Conservation (phyloP, 1,140 invertebrate species). For the Drosophila varians region DNA sequence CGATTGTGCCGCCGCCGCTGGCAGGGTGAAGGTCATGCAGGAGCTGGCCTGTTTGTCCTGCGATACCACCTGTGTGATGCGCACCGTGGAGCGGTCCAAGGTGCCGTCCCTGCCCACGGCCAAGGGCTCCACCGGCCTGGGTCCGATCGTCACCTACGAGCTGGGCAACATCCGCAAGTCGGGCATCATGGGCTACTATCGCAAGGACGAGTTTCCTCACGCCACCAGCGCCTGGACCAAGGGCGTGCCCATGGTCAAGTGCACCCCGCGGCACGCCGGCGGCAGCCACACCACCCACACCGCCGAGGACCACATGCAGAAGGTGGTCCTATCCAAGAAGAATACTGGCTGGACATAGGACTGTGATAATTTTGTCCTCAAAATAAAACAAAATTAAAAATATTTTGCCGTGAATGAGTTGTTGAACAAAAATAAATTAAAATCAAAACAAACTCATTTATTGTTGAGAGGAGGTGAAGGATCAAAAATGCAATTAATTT, state of each 20-base stretch:
- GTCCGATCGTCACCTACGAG: conserved; percentile 88
- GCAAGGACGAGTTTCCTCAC: conserved; percentile 76
- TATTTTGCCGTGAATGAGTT: neutral
- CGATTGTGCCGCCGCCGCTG: conserved; percentile 89
- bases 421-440: neutral
- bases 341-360: conserved; percentile 52
- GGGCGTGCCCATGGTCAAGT: conserved; percentile 83
- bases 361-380: neutral
- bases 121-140: conserved; percentile 84
- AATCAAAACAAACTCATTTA: neutral
- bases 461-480: neutral
- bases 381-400: conserved; percentile 13
- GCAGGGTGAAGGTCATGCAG: conserved; percentile 86
- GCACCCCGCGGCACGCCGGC: conserved; percentile 89
- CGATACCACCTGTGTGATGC: conserved; percentile 88
- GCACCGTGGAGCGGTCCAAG: conserved; percentile 85
- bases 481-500: neutral
- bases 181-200: conserved; percentile 74
- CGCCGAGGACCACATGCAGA: conserved; percentile 85
- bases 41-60: conserved; percentile 90
- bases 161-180: conserved; percentile 84
- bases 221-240: conserved; percentile 58
- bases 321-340: conserved; percentile 64
- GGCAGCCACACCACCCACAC: conserved; percentile 89
- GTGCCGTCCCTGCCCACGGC: conserved; percentile 84